Conservation (phyloP, 2,113 vertebrate species). For the Origma solitaria region DNA sequence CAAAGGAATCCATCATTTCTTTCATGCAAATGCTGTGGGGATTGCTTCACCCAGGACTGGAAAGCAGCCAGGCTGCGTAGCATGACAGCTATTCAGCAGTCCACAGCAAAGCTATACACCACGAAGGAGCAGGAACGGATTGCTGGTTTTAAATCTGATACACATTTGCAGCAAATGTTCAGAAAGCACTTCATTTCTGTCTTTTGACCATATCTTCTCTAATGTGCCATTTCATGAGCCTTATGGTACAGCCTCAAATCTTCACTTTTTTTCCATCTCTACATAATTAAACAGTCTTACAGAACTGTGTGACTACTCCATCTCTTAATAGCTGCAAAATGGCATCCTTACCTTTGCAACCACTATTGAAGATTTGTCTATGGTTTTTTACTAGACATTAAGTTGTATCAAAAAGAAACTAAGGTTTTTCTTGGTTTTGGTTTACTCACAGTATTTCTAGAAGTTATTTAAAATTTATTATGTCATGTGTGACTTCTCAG, state of each 20-base stretch:
- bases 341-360: not conserved
- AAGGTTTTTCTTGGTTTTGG: not conserved
- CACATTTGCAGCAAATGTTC: not conserved
- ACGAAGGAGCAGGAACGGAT: not conserved
- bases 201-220: not conserved
- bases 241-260: not conserved
- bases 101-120: not conserved
- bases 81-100: slow-evolving; percentile 14
- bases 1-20: slow-evolving; percentile 1
- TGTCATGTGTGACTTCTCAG: not conserved
- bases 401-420: not conserved
- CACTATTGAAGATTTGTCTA: not conserved
- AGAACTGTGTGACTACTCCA: not conserved
- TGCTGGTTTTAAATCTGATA: slow-evolving; percentile 14
- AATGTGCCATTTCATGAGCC: not conserved
- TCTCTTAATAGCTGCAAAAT: not conserved
- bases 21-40: slow-evolving; percentile 2
- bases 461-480: not conserved
- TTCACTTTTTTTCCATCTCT: not conserved
- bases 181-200: not conserved
- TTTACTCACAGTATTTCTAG: not conserved
- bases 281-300: not conserved
- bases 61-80: slow-evolving; percentile 32
- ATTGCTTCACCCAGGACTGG: slow-evolving; percentile 27
- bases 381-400: not conserved